These are phyloP conservation scores for Piaya cayana DNA, from an alignment of 2,113 vertebrate species.

Conservation along the genomic window DNA sequence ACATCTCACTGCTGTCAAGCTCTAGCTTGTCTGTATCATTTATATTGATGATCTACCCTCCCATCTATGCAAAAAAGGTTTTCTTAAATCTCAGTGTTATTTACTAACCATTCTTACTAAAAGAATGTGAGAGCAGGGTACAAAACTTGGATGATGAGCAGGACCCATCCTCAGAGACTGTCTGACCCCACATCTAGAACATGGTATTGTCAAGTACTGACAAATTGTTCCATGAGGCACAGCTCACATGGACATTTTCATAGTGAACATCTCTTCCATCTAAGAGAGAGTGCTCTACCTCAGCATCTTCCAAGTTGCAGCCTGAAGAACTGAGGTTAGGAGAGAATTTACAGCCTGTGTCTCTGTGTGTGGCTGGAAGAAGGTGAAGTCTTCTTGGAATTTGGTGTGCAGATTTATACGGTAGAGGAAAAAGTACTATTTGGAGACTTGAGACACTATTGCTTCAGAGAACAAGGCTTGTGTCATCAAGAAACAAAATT, in stretches of 20 bases:
- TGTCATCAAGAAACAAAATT: not conserved
- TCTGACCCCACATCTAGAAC: not conserved
- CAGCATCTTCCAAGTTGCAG: not conserved
- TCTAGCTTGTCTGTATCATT: not conserved
- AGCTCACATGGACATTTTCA: not conserved
- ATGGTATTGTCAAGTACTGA: not conserved
- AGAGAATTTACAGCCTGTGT: not conserved
- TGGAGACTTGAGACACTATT: not conserved
- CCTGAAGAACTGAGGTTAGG: not conserved
- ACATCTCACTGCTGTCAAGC: not conserved
- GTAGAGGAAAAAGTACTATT: not conserved
- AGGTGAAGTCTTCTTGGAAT: not conserved
- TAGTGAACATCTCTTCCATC: not conserved
- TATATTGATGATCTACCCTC: not conserved
- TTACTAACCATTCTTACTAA: not conserved
- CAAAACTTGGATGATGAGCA: not conserved
- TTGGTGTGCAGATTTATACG: not conserved
- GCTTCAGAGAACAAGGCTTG: not conserved
- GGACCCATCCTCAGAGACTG: not conserved
- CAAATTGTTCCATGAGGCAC: not conserved
- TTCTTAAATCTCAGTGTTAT: not conserved
- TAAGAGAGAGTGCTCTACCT: not conserved
- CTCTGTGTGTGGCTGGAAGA: not conserved
- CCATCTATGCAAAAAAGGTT: not conserved
- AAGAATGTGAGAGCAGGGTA: not conserved